Base-by-base conservation (phyloP, 1,140 invertebrate genomes). In the Drosophila sproati region DNA sequence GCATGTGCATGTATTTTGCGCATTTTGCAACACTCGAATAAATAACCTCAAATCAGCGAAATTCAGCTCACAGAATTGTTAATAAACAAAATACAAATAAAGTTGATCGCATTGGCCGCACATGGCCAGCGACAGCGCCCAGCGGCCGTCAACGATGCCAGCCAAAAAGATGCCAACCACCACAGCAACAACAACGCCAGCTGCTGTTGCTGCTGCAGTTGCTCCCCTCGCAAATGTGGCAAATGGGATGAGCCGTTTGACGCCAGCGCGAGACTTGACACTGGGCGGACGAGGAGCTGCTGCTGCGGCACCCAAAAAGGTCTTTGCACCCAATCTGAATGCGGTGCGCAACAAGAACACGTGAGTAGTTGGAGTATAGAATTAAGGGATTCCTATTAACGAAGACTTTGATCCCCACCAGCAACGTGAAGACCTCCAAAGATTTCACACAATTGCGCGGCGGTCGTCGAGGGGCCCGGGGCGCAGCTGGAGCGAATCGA, bases 251-350 rank as follows among this genome's bases (percentile, higher is more conserved):
- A 61, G 70, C 1, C 72, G 86, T 4, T 31, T 91, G n/a, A 94
- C 94, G 56, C 90, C 93, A 20, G 93, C 94, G 0, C 86, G 94
- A 55, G 94, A 95, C 70, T 85, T 94, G 5, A 93, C 93, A 0
- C 80, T 95, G 0, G 94, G 94, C 20, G 92, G 92, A 20, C 77
- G 86, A 20, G 91, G 91, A n/a, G 73, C 77, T 1, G 54, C 51
- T 0, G 41, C 51, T 0, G 41, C 64, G 1, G 50, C 8, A 6
- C 55, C 28, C 31, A 92, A 91, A 47, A 92, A 92, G 28, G 85
- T 91, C 0, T 92, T 92, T 52, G 79, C 82, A 4, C 91, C 91
- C 35, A 92, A 92, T 37, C 62, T 92, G 20, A 92, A 92, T 77
- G 91, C 87, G 0, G 88, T 89, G 50, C 83, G 91, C 2, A 92